Evolutionary conservation across 1,140 invertebrate species (phyloP), one percentile per base, ranked within the genome.

Genomic region (Parasteatoda tepidariorum): DNA sequence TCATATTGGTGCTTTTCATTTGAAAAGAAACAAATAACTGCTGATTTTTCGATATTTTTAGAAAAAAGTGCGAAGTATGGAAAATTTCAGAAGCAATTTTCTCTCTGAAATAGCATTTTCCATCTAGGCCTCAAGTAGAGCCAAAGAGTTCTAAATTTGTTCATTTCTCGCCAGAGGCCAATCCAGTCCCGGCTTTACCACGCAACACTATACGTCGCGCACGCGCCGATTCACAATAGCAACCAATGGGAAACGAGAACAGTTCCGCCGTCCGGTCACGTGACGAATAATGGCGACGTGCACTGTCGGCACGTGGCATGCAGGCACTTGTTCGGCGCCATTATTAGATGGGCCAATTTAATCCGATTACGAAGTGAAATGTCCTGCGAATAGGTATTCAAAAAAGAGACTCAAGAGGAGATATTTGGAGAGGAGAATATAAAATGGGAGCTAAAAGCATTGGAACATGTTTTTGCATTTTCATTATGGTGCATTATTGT

Each of bases 291-390:
- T 78, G 73, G 73, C 73, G 33, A 59, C 57, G 59, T 59, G 57
- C 73, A 78, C 61, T 67, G 75, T n/a, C 15, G 41, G 26, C 75
- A 78, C 75, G 75, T 78, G 75, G 41, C 75, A 24, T 62, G 41
- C 73, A 75, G 33, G 73, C 73, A 75, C 73, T 75, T 75, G 73
- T 57, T 38, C 73, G 73, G 41, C 73, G 59, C 73, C 73, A 75
- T 75, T 75, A 75, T 75, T 75, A 75, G 73, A 75, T 38, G 62
- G 75, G 75, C 75, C 75, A 78, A 78, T 78, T 78, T 78, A 78
- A 78, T 78, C 75, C 75, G 75, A 78, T 78, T 78, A 78, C 26
- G 24, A 41, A 28, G 62, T 38, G 75, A 78, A 78, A 78, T 78
- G 75, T 78, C 75, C 75, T 61, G 75, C 30, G 62, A 78, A 78